phyloP scores from a whole-genome alignment of 1,140 invertebrate genomes.

The Heliconius nattereri region DNA sequence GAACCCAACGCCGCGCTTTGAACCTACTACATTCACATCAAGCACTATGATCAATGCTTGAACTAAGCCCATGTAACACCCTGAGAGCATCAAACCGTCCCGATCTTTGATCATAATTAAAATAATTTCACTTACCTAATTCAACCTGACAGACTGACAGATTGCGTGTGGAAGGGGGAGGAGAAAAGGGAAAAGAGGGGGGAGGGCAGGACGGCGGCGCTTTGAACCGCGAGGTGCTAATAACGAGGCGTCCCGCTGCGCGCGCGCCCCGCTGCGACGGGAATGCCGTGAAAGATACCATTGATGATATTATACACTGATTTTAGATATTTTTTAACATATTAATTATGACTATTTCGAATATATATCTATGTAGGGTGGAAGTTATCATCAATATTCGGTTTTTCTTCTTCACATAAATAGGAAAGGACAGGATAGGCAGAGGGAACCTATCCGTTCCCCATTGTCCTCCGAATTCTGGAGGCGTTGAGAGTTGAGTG shows the following conservation, averaged over 20 bases:
- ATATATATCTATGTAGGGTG: not conserved
- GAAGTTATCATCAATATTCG: not conserved
- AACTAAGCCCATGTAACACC: not conserved
- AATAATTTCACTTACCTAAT: slow-evolving; percentile 73
- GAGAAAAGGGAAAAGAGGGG: too few species aligned
- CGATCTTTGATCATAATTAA: slow-evolving; percentile 52
- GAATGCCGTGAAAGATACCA: slow-evolving; percentile 51
- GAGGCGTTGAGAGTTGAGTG: too few species aligned
- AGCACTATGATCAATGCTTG: too few species aligned
- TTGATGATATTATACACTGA: slow-evolving; percentile 20
- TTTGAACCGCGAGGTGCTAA: slow-evolving; percentile 77
- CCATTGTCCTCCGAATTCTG: too few species aligned
- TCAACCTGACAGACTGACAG: slow-evolving; percentile 62
- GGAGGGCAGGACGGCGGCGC: slow-evolving; percentile 41
- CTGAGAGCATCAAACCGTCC: slow-evolving; percentile 29
- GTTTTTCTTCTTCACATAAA: not conserved
- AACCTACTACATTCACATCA: too few species aligned
- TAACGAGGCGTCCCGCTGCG: slow-evolving; percentile 75
- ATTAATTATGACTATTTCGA: not conserved
- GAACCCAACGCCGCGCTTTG: too few species aligned
- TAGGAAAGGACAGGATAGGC: too few species aligned
- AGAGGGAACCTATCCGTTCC: too few species aligned
- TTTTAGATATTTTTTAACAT: slow-evolving; percentile 17
- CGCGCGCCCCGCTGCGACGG: slow-evolving; percentile 63
- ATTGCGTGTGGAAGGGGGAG: slow-evolving; percentile 43